Base-by-base conservation (phyloP, 2,797 vertebrate genomes). In the Erpetoichthys calabaricus region DNA sequence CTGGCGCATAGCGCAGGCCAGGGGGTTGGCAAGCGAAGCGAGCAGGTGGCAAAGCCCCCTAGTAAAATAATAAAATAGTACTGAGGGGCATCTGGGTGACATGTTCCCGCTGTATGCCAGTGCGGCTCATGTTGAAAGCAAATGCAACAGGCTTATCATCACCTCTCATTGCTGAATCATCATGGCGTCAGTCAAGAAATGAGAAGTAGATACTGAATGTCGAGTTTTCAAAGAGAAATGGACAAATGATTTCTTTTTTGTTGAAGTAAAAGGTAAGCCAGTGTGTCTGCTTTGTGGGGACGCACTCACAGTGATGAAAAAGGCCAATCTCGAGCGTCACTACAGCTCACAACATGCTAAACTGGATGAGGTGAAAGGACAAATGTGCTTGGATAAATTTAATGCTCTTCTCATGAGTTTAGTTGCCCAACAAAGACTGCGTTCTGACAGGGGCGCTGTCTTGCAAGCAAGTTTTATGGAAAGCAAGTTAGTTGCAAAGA, bases 311-410 rank as follows among this genome's bases (percentile, higher is more conserved):
- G 57, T 68, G 51, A 63, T 63, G 58, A 61, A 61, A 63, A 67
- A 59, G 46, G 47, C 61, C 45, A 69, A 65, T 58, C 52, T 69
- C 4, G 59, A 69, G 52, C 55, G 8, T 62, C 58, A 65, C 66
- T 69, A 63, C 52, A 65, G 57, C 51, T 64, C 59, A 47, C 67
- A 63, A 64, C 67, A 65, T 65, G 56, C 51, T 56, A 62, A 66
- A 60, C 61, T 62, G 8, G 56, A 63, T 47, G 47, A 69, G 46
- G 63, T 62, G 57, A 3, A 50, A 69, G 25, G 25, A 25, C 25
- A 25, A 25, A 25, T 25, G 25, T 25, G 25, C 25, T 25, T 25
- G 25, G 25, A 25, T 25, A 2, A 25, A 25, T 25, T 25, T 25
- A 25, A 25, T 25, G 25, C 49, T 56, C 58, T 57, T 49, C 42